Evolutionary conservation across 2,113 vertebrate species (phyloP).

Genomic region (Poeciliopsis turrubarensis): DNA sequence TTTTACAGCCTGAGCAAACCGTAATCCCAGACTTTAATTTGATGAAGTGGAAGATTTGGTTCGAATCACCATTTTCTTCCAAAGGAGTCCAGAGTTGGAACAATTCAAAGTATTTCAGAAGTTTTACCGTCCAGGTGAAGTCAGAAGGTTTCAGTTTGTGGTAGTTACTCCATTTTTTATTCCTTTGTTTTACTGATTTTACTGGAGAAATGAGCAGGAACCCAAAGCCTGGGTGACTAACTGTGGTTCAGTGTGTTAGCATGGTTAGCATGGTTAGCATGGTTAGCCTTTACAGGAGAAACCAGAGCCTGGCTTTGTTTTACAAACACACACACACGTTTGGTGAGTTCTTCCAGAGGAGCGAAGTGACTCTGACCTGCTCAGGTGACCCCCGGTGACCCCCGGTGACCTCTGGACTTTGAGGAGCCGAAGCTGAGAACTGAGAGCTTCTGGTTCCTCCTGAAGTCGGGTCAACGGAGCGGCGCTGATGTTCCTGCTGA

Average conservation of each 20-base stretch:
- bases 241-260: not conserved
- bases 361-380: not conserved
- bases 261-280: conserved; percentile 22
- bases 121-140: not conserved
- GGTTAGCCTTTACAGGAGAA: conserved; percentile 10
- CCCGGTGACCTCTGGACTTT: not conserved
- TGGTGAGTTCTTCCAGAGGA: conserved; percentile 13
- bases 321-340: conserved; percentile 1
- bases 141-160: not conserved
- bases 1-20: too few relatives aligned
- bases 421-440: conserved; percentile 15
- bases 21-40: too few relatives aligned
- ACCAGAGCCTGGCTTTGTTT: not conserved
- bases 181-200: not conserved
- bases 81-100: not conserved
- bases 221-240: not conserved
- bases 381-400: conserved; percentile 12
- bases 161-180: not conserved
- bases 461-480: conserved; percentile 1
- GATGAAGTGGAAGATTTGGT: not conserved
- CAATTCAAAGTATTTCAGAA: not conserved
- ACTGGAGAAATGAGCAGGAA: not conserved
- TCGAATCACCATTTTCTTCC: not conserved
- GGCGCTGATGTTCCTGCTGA: not conserved
- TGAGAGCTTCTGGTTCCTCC: not conserved